Evolutionary conservation across 2,888 invertebrate species (phyloP).

Genomic region (Chrysodeixis includens): DNA sequence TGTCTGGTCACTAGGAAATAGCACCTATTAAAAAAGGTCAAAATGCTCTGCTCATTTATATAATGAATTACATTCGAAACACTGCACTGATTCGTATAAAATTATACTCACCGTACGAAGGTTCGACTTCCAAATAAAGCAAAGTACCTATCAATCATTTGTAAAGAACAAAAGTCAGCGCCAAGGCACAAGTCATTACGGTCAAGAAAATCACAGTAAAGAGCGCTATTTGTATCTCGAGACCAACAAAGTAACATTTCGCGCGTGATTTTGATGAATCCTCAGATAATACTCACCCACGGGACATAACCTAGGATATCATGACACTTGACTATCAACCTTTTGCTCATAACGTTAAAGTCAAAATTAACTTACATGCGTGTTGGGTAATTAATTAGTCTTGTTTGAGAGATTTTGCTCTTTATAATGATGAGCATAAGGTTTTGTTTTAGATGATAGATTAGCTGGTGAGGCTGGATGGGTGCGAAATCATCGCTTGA

Average conservation of each 20-base stretch:
- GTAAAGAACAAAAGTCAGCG: conserved; percentile 47
- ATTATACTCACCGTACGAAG: conserved; percentile 1
- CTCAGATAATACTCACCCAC: conserved; percentile 70
- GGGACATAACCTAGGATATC: conserved; percentile 51
- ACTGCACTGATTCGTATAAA: conserved; percentile 1
- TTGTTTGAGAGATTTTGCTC: conserved; percentile 42
- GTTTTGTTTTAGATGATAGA: conserved; percentile 56
- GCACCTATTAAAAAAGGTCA: too few species aligned
- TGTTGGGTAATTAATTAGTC: conserved; percentile 35
- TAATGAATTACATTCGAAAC: too few species aligned
- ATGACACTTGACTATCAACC: not conserved
- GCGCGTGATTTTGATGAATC: conserved; percentile 63
- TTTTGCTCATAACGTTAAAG: conserved; percentile 1
- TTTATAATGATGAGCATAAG: conserved; percentile 52
- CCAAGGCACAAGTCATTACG: conserved; percentile 71
- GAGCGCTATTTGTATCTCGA: conserved; percentile 75
- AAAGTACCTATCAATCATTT: conserved; percentile 45
- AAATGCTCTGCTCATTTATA: too few species aligned
- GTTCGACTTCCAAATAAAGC: conserved; percentile 33
- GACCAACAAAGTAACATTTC: conserved; percentile 66
- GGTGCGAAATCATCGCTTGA: conserved; percentile 73
- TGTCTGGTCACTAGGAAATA: too few species aligned
- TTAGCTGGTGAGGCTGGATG: conserved; percentile 55
- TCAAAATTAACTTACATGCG: conserved; percentile 6
- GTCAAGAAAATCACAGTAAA: conserved; percentile 69